phyloP scores from a whole-genome alignment of 2,113 vertebrate genomes.

The Orientallactaga bullata region DNA sequence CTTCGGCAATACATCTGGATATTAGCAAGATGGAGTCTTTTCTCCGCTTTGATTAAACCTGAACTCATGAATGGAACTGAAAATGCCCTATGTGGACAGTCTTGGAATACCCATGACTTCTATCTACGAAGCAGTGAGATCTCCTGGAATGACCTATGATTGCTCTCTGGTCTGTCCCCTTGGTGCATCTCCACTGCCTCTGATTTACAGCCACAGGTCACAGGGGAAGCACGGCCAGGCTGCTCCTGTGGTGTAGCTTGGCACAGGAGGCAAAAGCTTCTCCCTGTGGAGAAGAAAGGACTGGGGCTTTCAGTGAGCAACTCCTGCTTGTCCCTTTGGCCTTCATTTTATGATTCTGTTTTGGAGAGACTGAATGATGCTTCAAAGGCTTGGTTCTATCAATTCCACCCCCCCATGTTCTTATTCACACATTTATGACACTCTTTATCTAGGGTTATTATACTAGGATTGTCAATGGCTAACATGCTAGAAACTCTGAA shows the following conservation, averaged over 20 bases:
- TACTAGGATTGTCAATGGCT: conserved; percentile 70
- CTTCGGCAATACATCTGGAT: background rate
- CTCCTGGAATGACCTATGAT: background rate
- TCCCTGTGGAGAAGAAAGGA: background rate
- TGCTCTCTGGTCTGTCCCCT: background rate
- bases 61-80: background rate
- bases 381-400: conserved; percentile 74
- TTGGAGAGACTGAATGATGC: conserved; percentile 55
- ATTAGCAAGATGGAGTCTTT: background rate
- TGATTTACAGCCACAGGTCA: background rate
- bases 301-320: background rate
- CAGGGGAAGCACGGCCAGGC: background rate
- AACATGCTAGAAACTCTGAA: conserved; percentile 65
- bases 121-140: background rate
- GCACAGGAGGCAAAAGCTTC: background rate
- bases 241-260: background rate
- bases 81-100: background rate
- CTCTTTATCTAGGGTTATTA: conserved; percentile 83
- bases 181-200: background rate
- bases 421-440: conserved; percentile 82
- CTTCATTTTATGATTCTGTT: conserved; percentile 32
- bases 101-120: background rate
- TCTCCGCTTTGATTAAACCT: background rate
- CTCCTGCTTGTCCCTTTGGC: background rate
- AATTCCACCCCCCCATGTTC: conserved; percentile 81